Conservation (phyloP, 2,113 vertebrate species). For the Malurus cyaneus region DNA sequence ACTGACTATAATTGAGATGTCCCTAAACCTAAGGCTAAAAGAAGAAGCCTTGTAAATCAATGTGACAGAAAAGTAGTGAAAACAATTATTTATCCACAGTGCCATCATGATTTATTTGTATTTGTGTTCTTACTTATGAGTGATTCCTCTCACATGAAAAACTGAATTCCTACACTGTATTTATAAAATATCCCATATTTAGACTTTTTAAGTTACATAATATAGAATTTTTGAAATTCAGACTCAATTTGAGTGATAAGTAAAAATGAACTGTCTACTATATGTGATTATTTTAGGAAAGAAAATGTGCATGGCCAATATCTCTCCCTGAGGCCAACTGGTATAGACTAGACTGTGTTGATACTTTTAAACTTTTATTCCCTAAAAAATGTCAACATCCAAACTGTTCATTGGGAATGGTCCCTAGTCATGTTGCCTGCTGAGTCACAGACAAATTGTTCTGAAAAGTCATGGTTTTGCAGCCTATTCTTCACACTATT, state of each 20-base stretch:
- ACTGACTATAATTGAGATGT: not conserved
- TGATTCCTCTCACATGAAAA: not conserved
- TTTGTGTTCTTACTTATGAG: not conserved
- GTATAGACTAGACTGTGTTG: not conserved
- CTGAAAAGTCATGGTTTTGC: not conserved
- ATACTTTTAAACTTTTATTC: not conserved
- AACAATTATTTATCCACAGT: not conserved
- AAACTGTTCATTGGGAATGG: not conserved
- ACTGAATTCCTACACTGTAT: not conserved
- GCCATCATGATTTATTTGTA: not conserved
- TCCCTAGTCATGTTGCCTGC: not conserved
- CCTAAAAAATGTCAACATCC: not conserved
- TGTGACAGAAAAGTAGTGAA: not conserved
- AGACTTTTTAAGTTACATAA: not conserved
- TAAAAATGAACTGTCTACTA: not conserved
- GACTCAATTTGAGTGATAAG: not conserved
- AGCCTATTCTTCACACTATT: not conserved
- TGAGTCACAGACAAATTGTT: not conserved
- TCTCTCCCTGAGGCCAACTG: not conserved
- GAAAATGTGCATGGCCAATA: not conserved
- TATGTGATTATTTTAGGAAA: not conserved
- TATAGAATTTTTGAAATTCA: not conserved
- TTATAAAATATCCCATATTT: not conserved
- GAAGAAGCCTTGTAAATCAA: constrained; percentile 22
- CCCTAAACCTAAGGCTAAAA: not conserved